A percentile compares a stretch with the other conserved stretches of the same genome.
Evolutionary conservation across 2,888 invertebrate species (phyloP).

Genomic region (Mesorhabditis spiculigera): DNA sequence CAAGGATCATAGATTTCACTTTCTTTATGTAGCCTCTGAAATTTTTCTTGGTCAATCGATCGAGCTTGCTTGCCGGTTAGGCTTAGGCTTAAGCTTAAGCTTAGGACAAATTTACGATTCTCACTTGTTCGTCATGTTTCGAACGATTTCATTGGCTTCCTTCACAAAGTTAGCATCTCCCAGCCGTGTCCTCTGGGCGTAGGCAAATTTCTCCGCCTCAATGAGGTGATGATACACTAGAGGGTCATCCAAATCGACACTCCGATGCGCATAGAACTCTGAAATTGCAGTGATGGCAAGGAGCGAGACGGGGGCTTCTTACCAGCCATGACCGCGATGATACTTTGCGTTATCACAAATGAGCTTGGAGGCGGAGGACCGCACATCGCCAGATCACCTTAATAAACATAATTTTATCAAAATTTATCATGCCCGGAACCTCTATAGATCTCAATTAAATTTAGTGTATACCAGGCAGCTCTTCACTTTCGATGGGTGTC

Average conservation of each 20-base stretch:
- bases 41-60: neutral
- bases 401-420: neutral
- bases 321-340: constrained; percentile 74
- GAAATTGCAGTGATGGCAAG: constrained; percentile 4
- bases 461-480: constrained; percentile 14
- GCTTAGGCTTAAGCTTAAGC: neutral
- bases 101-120: neutral
- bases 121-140: constrained; percentile 68
- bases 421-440: neutral
- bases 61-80: too few relatives aligned
- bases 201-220: constrained; percentile 87
- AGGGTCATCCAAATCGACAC: constrained; percentile 49
- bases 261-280: constrained; percentile 46
- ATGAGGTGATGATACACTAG: constrained; percentile 77
- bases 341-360: constrained; percentile 76
- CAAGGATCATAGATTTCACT: constrained; percentile 39
- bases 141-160: constrained; percentile 69
- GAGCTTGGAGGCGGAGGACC: constrained; percentile 82
- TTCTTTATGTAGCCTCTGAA: constrained; percentile 38
- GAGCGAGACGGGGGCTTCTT: constrained; percentile 23
- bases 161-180: constrained; percentile 71
- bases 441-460: neutral
- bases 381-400: constrained; percentile 69
- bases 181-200: constrained; percentile 68
- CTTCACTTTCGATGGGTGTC: constrained; percentile 37